phyloP scores from a whole-genome alignment of 2,113 vertebrate species.

The Rissa tridactyla region DNA sequence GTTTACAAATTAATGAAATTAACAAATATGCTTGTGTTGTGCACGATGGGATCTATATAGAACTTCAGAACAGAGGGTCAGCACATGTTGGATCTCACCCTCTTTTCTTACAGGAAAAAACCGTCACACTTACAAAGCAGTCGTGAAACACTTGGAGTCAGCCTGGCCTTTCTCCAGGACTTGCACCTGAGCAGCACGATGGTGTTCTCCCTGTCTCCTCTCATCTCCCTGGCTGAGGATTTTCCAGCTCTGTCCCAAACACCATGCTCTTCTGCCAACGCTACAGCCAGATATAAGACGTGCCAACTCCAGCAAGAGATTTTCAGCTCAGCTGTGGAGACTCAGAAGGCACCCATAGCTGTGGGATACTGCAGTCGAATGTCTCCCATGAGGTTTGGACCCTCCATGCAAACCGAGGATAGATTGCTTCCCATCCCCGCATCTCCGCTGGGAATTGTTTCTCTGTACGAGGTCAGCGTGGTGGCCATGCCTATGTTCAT shows the following conservation, averaged over 20 bases:
- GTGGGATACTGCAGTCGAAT: accelerated
- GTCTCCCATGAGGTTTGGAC: neutral
- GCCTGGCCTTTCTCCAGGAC: neutral
- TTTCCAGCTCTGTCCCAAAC: neutral
- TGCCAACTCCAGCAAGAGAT: neutral
- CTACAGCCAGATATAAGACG: accelerated
- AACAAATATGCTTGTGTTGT: neutral
- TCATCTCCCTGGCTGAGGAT: neutral
- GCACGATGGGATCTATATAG: accelerated
- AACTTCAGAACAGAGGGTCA: neutral
- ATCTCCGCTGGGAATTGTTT: neutral
- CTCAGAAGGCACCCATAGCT: neutral
- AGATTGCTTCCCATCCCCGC: neutral
- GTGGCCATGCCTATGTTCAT: neutral
- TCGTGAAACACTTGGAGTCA: neutral
- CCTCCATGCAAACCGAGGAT: neutral
- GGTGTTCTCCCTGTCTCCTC: neutral
- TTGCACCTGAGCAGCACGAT: accelerated
- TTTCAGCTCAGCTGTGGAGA: neutral
- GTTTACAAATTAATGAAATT: neutral
- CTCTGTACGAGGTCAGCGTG: accelerated
- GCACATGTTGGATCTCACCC: accelerated
- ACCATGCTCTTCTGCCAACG: neutral
- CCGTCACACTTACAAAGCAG: neutral
- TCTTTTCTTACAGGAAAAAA: neutral